Base-by-base conservation (phyloP, 2,888 invertebrate species). In the Luperina testacea region DNA sequence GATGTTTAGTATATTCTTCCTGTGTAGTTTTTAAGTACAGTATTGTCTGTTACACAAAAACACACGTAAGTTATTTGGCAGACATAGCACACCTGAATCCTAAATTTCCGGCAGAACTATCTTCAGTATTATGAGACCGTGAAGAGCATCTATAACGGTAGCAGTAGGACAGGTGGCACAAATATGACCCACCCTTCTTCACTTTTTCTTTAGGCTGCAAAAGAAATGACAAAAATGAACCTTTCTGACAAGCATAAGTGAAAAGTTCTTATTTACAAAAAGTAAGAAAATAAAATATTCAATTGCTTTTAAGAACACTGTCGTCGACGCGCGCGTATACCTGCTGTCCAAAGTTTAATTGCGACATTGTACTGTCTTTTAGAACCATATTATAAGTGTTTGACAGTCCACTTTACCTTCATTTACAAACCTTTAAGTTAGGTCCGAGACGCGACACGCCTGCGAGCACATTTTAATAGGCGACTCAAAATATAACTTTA, bases 111-210 rank as follows among this genome's bases (percentile, higher is more conserved):
- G 99, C 98, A 0, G 99, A 98, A 87, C 99, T 99, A 90, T 99
- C 99, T 78, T 98, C 98, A 0, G 99, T 99, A 92, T 99, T 99
- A 95, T 99, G 99, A 80, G 99, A 99, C 72, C 99, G 97, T 0
- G 99, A 99, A 0, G 98, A 99, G 95, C 99, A 99, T 83, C 99
- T 97, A 92, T 99, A 99, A 79, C 99, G 97, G 95, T 98, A 99
- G 94, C 99, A 99, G 92, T 99, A 99, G 1, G 98, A 98, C 92
- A 98, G 97, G 90, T 99, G 99, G 90, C 99, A 99, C 91, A 99
- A 97, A 93, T 98, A 99, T 0, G 99, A 99, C 3, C 99, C 99
- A 57, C 99, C 99, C 96, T 99, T 99, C 93, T 99, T 99, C 13
- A 99, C 99, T 93, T 98, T 98, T 90, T 98, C 98, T 90, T 96